A percentile compares a stretch with the other conserved stretches of the same genome.
These are phyloP conservation scores for Promerops cafer DNA, from an alignment of 2,113 vertebrate species.

Conservation along the genomic window DNA sequence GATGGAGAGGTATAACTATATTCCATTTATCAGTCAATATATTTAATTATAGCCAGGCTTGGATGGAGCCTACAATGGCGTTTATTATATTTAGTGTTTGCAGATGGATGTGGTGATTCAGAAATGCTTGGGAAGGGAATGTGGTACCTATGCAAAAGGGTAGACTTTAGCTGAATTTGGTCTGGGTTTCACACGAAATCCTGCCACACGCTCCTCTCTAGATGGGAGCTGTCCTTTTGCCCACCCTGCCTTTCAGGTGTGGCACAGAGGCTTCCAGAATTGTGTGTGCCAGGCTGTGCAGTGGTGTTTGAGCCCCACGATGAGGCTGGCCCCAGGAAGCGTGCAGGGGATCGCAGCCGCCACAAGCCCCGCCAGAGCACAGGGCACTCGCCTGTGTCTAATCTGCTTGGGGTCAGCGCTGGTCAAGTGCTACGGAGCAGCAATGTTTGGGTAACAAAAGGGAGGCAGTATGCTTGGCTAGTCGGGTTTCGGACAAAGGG, in stretches of 20 bases:
- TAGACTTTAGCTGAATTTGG: not conserved
- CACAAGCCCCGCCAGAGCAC: fast-evolving
- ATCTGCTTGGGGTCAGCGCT: not conserved
- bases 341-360: fast-evolving
- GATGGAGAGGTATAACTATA: conserved; percentile 53
- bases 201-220: not conserved
- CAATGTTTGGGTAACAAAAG: not conserved
- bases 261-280: not conserved
- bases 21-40: conserved; percentile 38
- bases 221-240: not conserved
- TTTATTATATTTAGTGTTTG: conserved; percentile 18
- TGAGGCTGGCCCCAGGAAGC: fast-evolving
- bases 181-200: not conserved
- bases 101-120: not conserved
- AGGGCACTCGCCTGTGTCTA: not conserved
- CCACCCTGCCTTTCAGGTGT: not conserved
- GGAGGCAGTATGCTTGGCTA: not conserved
- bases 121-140: not conserved
- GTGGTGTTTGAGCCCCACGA: fast-evolving
- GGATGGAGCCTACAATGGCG: conserved; percentile 4
- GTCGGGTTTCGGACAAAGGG: not conserved
- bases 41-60: conserved; percentile 46
- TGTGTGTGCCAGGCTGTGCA: not conserved
- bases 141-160: not conserved
- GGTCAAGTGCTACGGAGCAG: not conserved